These are phyloP conservation scores for Monopterus albus DNA, from an alignment of 2,113 vertebrate genomes.

Conservation along the genomic window DNA sequence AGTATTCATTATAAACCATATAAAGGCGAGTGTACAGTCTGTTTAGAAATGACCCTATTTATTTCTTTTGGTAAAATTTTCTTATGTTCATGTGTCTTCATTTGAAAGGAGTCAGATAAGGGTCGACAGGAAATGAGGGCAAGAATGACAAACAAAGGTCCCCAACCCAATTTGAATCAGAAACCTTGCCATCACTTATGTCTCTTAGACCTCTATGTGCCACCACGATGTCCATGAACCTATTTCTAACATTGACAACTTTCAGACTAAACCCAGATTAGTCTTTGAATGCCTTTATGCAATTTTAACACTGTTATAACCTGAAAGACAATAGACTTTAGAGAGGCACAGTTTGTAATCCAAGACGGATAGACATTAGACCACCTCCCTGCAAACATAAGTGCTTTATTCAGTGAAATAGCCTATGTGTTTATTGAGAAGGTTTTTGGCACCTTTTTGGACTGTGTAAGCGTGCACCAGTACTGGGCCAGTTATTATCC, in stretches of 20 bases:
- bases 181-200: neutral
- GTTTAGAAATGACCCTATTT: neutral
- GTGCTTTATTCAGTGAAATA: too few relatives aligned
- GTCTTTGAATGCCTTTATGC: neutral
- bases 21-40: too few relatives aligned
- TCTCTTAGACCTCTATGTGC: neutral
- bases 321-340: neutral
- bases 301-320: neutral
- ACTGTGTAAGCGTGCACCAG: neutral
- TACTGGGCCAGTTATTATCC: neutral
- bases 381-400: too few relatives aligned
- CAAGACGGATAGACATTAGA: too few relatives aligned
- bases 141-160: constrained; percentile 20
- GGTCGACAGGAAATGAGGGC: constrained; percentile 32
- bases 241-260: neutral
- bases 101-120: constrained; percentile 2
- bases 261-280: neutral
- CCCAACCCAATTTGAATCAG: constrained; percentile 14
- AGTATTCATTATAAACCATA: neutral
- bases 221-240: neutral
- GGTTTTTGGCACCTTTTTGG: constrained; percentile 1
- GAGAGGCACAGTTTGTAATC: neutral
- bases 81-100: neutral
- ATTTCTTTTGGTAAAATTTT: neutral
- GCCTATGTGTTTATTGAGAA: too few relatives aligned